These are phyloP conservation scores for Takifugu ocellatus DNA, from an alignment of 2,797 vertebrate species.

Conservation along the genomic window DNA sequence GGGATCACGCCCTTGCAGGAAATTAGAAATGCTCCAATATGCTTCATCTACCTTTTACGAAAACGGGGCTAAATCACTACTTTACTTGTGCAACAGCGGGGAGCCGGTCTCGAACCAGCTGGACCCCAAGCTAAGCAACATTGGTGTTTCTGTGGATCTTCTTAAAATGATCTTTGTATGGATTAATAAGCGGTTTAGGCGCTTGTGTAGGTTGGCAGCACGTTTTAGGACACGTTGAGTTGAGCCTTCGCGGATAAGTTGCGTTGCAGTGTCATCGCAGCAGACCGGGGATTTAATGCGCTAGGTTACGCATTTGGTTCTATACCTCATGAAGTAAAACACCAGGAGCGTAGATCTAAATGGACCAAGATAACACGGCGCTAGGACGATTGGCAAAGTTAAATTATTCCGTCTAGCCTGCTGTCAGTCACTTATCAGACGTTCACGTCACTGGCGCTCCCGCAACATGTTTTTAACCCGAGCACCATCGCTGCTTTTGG, in stretches of 20 bases:
- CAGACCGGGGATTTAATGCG: background rate
- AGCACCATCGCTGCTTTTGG: background rate
- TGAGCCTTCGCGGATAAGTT: conserved; percentile 8
- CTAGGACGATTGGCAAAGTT: background rate
- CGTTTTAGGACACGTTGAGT: conserved; percentile 8
- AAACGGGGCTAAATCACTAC: too few relatives aligned
- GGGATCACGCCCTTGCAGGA: conserved; percentile 13
- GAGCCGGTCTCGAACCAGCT: background rate
- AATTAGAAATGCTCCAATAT: too few relatives aligned
- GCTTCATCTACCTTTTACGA: too few relatives aligned
- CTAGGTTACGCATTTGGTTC: background rate
- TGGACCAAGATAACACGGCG: background rate
- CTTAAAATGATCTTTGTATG: background rate
- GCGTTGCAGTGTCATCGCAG: background rate
- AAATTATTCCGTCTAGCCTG: background rate
- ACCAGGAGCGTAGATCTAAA: background rate
- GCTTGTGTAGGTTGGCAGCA: background rate
- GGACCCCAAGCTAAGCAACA: background rate
- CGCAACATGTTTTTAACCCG: conserved; percentile 11
- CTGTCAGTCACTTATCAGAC: conserved; percentile 9
- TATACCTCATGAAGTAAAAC: background rate
- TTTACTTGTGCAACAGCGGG: too few relatives aligned
- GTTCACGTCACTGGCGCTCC: conserved; percentile 1
- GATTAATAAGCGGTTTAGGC: background rate
- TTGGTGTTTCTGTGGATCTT: background rate